phyloP scores from a whole-genome alignment of 53 echinoderm and acorn worm genomes.

The Paracentrotus lividus region DNA sequence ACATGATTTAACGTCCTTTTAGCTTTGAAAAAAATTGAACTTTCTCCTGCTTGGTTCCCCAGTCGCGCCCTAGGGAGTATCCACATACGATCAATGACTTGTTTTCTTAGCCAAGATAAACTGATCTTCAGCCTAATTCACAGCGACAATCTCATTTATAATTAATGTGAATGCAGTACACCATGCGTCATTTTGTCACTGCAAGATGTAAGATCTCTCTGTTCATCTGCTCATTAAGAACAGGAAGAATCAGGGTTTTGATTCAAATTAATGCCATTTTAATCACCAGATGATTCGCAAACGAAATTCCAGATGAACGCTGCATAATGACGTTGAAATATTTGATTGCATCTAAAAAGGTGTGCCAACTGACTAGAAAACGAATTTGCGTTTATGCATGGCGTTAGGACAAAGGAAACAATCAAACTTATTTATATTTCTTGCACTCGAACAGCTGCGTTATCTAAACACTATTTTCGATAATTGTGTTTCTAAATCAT shows the following conservation, averaged over 20 bases:
- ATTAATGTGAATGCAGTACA: slow-evolving; percentile 12
- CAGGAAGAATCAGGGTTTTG: neutral
- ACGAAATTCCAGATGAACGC: too few relatives aligned
- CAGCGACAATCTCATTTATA: neutral
- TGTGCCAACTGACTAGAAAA: too few relatives aligned
- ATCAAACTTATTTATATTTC: too few relatives aligned
- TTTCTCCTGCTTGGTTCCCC: neutral
- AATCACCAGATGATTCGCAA: neutral
- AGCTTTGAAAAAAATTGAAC: neutral
- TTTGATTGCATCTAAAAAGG: too few relatives aligned
- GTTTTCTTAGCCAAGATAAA: slow-evolving; percentile 15
- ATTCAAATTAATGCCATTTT: neutral
- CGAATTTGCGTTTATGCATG: too few relatives aligned
- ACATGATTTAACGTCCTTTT: too few relatives aligned
- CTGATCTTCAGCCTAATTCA: neutral
- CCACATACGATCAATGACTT: neutral
- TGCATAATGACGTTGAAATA: too few relatives aligned
- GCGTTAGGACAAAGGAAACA: too few relatives aligned
- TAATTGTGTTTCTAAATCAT: too few relatives aligned
- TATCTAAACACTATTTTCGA: too few relatives aligned
- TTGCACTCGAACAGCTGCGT: too few relatives aligned
- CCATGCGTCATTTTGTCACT: neutral
- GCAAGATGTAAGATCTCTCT: neutral
- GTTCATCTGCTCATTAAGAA: neutral
- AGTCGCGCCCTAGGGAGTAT: neutral